Evolutionary conservation across 2,113 vertebrate genomes (phyloP).

Genomic region (Campylomormyrus tamandua): DNA sequence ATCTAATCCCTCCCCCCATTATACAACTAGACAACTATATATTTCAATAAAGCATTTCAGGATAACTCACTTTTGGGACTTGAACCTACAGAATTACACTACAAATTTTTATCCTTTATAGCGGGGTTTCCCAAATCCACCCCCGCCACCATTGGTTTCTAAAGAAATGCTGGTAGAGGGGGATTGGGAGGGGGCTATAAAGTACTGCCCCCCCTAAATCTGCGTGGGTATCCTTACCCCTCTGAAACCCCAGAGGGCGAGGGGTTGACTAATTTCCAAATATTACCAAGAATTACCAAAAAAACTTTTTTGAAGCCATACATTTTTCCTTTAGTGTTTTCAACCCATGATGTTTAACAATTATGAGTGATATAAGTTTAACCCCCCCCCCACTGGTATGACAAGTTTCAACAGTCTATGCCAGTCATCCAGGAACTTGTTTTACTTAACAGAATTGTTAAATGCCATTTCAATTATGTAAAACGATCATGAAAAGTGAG

Average conservation of each 20-base stretch:
- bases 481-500: background rate
- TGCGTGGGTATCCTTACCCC: too few relatives aligned
- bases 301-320: background rate
- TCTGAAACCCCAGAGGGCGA: too few relatives aligned
- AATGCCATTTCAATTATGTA: background rate
- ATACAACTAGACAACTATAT: background rate
- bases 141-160: background rate
- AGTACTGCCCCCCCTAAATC: too few relatives aligned
- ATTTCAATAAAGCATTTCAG: background rate
- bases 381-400: too few relatives aligned
- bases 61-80: background rate
- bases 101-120: background rate
- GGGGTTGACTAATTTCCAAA: too few relatives aligned
- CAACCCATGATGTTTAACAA: background rate
- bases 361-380: background rate
- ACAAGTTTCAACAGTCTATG: background rate
- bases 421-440: background rate
- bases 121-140: background rate
- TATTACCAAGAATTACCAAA: background rate
- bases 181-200: too few relatives aligned
- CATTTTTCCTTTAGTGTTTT: too few relatives aligned
- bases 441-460: background rate
- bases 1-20: background rate
- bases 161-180: background rate
- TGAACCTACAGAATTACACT: background rate